phyloP scores from a whole-genome alignment of 53 echinoderm and acorn worm genomes.

The Holothuria leucospilota region DNA sequence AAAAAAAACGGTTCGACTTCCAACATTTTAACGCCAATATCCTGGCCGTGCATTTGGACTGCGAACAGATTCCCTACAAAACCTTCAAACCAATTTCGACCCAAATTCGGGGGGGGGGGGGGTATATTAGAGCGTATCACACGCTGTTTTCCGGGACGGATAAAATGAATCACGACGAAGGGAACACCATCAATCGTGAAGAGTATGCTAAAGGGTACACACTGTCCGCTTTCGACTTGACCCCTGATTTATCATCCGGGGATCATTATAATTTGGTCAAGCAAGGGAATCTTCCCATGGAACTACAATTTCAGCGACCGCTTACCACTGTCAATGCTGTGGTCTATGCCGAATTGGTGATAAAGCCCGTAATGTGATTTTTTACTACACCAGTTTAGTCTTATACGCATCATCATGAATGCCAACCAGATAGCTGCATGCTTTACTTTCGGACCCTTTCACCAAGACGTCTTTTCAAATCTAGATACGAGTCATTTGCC shows the following conservation, averaged over 20 bases:
- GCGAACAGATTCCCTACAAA: slow-evolving; percentile 67
- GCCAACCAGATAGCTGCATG: slow-evolving; percentile 12
- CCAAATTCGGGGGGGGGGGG: too few relatives aligned
- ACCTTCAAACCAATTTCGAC: slow-evolving; percentile 75
- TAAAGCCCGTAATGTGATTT: slow-evolving; percentile 51
- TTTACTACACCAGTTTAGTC: slow-evolving; percentile 41
- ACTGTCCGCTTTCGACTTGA: slow-evolving; percentile 65
- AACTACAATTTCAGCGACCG: slow-evolving; percentile 53
- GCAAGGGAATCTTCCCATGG: slow-evolving; percentile 51
- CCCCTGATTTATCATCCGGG: background rate
- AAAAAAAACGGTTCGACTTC: slow-evolving; percentile 81
- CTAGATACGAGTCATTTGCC: slow-evolving; percentile 56
- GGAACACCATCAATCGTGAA: slow-evolving; percentile 63
- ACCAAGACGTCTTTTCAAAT: slow-evolving; percentile 23
- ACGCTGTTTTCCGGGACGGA: slow-evolving; percentile 63
- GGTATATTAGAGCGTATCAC: background rate
- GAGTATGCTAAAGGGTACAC: slow-evolving; percentile 65
- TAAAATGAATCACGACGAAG: slow-evolving; percentile 36
- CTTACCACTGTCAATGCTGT: slow-evolving; percentile 57
- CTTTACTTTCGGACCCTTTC: background rate
- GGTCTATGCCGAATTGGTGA: slow-evolving; percentile 62
- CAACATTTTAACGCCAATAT: slow-evolving; percentile 64
- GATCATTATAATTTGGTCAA: slow-evolving; percentile 44
- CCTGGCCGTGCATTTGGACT: slow-evolving; percentile 60
- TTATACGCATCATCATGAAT: background rate